Base-by-base conservation (phyloP, 2,113 vertebrate genomes). In the Notechis scutatus region DNA sequence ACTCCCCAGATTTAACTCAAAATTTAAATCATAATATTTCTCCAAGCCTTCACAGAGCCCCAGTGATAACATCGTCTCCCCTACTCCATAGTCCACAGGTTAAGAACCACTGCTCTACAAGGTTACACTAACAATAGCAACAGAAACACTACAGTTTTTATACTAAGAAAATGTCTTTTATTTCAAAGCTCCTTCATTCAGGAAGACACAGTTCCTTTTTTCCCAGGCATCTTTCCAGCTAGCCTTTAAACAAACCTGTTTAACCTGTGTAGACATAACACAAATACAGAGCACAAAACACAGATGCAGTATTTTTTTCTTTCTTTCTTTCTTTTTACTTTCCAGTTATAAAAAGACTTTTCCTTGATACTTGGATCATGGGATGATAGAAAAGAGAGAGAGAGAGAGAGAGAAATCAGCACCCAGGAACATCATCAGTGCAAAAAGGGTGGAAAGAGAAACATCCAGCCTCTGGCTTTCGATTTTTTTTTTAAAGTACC, bases 341-440 rank as follows among this genome's bases (percentile, higher is more conserved):
- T 85, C 69, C 69, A 86, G 52, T 21, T n/a, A 39, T 42, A 56
- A 92, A 85, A n/a, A 90, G 69, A 14, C 56, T 92, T 92, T 85
- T 57, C 54, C 2, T 85, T 89, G 29, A 24, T 55, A 59, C 18
- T 45, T 81, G 26, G 10, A 59, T 15, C 54, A 85, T 55, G 8
- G 45, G 21, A 54, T 61, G 42, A 23, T 52, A 92, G 47, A 88
- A 93, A 61, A 93, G 88, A n/a, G 56, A 52, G 45, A 45, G 45
- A 42, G 56, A 52, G 1, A 85, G 74, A 21, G 24, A 26, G 0
- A 24, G 20, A 52, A 91, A 15, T 20, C 24, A 56, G 45, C 12
- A 24, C 12, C 85, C 12, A 90, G 20, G 6, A 24, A 9, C 86
- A 88, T 39, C 45, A 88, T 69, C 54, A 89, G 81, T 23, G 5